Conservation (phyloP, 1,140 invertebrate species). For the Drosophila yakuba region DNA sequence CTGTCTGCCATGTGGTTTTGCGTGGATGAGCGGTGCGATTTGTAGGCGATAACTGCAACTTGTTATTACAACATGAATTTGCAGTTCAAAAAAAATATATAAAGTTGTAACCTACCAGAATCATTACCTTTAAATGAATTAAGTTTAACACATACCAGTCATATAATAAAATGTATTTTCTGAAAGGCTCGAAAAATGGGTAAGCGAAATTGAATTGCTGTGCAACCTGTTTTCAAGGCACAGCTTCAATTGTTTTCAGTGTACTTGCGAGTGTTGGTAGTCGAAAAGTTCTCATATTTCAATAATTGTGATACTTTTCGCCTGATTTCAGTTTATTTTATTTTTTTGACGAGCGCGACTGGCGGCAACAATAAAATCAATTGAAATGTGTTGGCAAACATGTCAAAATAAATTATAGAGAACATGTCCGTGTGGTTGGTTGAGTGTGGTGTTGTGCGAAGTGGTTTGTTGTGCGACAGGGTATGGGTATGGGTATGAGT, state of each 20-base stretch:
- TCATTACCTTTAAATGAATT: neutral
- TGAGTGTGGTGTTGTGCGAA: constrained; percentile 20
- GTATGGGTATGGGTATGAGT: neutral
- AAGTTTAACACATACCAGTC: no score
- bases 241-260: neutral
- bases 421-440: constrained; percentile 60
- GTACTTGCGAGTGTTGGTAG: constrained; percentile 5
- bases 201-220: no score
- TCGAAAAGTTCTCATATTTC: constrained; percentile 72
- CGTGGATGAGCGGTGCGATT: constrained; percentile 5
- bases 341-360: constrained; percentile 29
- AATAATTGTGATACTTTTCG: constrained; percentile 82
- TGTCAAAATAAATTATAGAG: constrained; percentile 84
- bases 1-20: constrained; percentile 70
- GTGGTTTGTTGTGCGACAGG: constrained; percentile 9
- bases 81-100: neutral
- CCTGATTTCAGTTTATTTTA: constrained; percentile 68
- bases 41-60: constrained; percentile 59
- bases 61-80: constrained; percentile 56
- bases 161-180: no score
- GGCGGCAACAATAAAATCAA: constrained; percentile 81
- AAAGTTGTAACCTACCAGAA: no score
- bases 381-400: constrained; percentile 85
- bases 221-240: no score
- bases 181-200: no score